Base-by-base conservation (phyloP, 1,140 invertebrate species). In the Pseudomyrmex gracilis region DNA sequence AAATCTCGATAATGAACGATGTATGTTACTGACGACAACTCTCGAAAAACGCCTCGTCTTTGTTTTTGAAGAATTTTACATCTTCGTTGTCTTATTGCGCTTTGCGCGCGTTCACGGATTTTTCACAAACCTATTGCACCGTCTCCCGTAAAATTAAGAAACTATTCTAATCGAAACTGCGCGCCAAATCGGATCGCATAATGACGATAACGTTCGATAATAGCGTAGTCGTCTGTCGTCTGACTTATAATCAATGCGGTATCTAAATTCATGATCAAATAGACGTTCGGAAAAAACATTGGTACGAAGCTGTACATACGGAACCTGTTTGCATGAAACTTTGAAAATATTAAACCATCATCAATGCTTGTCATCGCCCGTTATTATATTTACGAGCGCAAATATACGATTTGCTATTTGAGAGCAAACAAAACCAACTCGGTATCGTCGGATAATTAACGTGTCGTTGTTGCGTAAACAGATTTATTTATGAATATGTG, bases 371-470 rank as follows among this genome's bases (percentile, higher is more conserved):
- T 34, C 34, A 34, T 34, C 4, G 34, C 13, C 73, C 60, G 60
- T 43, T 15, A 20, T 76, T 45, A 43, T 78, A 78, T 78, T 68
- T 70, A 70, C 53, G 53, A 78, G 53, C 34, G 76, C 43, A 78
- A 78, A 58, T 70, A 15, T 20, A 70, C 53, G 20, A 51, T 58
- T 78, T 47, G 53, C 43, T 55, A 57, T 70, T 34, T 49, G 17
- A 45, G 7, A 45, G 12, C 24, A 51, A 68, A 68, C 20, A 66
- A 70, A 66, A 80, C 12, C 15, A 53, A 58, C 66, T 80, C 45
- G 76, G 49, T 71, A 24, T 66, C 53, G 53, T 70, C 76, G 22
- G 43, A 12, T 80, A 80, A 80, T 80, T 80, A 71, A 80, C 66
- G 53, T 34, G 66, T 66, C 55, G 43, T 71, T 80, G 55, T 80